A percentile compares a stretch with the other conserved stretches of the same genome.
phyloP scores from a whole-genome alignment of 2,888 invertebrate genomes.

The Macrosoma leucophasiata region DNA sequence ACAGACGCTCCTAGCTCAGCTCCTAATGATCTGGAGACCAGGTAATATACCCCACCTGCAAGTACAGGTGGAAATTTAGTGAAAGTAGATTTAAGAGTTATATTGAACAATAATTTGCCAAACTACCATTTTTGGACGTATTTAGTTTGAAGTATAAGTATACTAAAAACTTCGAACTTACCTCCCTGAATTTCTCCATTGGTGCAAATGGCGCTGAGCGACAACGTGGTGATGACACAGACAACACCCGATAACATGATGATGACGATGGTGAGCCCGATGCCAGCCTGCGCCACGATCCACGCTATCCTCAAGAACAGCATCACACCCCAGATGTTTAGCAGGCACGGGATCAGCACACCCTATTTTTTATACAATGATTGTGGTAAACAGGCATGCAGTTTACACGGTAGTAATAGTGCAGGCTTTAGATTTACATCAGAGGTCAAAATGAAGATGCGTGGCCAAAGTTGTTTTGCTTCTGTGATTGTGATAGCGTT shows the following conservation, averaged over 20 bases:
- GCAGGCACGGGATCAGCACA: slow-evolving; percentile 87
- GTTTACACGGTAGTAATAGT: no score
- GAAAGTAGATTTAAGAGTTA: no score
- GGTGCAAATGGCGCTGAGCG: slow-evolving; percentile 87
- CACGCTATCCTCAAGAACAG: slow-evolving; percentile 93
- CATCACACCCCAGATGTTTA: slow-evolving; percentile 98
- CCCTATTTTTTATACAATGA: no score
- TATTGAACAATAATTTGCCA: no score
- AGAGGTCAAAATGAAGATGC: no score
- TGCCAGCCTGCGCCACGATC: slow-evolving; percentile 94
- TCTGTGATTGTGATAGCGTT: no score
- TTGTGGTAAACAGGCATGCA: no score
- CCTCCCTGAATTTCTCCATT: slow-evolving; percentile 96
- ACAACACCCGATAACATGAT: slow-evolving; percentile 83
- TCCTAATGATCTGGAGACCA: slow-evolving; percentile 92
- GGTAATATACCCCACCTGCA: slow-evolving; percentile 91
- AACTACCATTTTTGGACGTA: no score
- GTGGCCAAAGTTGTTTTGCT: no score
- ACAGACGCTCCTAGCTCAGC: slow-evolving; percentile 97
- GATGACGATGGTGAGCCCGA: slow-evolving; percentile 78
- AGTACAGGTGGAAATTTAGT: no score
- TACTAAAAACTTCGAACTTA: slow-evolving; percentile 43
- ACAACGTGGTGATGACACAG: slow-evolving; percentile 85
- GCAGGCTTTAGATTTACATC: no score
- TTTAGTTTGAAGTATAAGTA: neutral